Evolutionary conservation across 2,113 vertebrate species (phyloP).

Genomic region (Phalacrocorax brasilianus): DNA sequence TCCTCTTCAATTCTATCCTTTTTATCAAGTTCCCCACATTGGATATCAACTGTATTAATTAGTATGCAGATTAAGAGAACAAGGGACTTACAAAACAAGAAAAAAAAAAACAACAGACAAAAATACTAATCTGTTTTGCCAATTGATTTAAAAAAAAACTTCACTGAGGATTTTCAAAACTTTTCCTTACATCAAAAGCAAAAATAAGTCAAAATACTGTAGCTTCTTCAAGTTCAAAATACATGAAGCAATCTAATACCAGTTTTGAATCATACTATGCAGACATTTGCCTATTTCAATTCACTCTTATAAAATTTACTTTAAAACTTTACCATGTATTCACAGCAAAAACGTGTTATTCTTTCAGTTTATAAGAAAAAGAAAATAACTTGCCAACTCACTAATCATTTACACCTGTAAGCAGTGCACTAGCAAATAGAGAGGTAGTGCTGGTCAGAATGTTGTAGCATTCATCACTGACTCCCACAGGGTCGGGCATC

Average conservation of each 20-base stretch:
- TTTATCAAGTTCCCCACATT: background rate
- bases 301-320: background rate
- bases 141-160: background rate
- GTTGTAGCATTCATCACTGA: fast-evolving
- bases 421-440: background rate
- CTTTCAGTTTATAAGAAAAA: background rate
- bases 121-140: background rate
- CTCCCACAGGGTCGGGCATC: fast-evolving
- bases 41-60: background rate
- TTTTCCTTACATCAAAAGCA: background rate
- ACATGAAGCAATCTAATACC: background rate
- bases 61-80: background rate
- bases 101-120: no score
- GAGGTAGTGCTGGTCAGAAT: background rate
- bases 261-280: background rate
- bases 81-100: background rate
- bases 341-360: background rate
- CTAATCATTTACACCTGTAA: background rate
- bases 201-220: background rate
- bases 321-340: background rate
- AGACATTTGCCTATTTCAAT: background rate
- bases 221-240: background rate
- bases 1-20: background rate
- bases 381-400: background rate
- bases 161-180: background rate